Percentiles rank a stretch among this genome's conserved stretches.
These are phyloP conservation scores for Gadus macrocephalus DNA, from an alignment of 2,113 vertebrate species.

Conservation along the genomic window DNA sequence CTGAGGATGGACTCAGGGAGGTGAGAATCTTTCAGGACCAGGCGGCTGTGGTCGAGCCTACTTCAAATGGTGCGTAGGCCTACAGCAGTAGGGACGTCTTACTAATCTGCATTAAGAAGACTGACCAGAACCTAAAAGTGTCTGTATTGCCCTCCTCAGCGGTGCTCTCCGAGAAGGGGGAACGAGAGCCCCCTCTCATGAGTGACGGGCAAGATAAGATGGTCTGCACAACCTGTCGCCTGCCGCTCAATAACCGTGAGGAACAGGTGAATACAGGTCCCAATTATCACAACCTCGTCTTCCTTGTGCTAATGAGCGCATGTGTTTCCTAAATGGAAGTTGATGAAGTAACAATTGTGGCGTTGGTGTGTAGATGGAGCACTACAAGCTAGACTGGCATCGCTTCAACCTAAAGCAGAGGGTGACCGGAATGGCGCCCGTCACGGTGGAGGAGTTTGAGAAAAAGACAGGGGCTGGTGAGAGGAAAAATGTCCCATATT, in stretches of 20 bases:
- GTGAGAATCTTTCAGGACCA: slow-evolving; percentile 40
- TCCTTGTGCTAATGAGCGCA: background rate
- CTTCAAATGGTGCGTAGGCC: slow-evolving; percentile 27
- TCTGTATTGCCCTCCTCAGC: no score
- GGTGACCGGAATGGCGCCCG: slow-evolving; percentile 60
- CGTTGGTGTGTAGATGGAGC: slow-evolving; percentile 75
- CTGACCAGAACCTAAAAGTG: no score
- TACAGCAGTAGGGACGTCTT: no score
- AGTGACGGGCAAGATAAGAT: slow-evolving; percentile 72
- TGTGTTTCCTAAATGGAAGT: no score
- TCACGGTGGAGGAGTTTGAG: slow-evolving; percentile 85
- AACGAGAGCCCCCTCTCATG: background rate
- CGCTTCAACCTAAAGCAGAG: slow-evolving; percentile 91
- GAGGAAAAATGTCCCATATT: background rate
- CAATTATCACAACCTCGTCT: background rate
- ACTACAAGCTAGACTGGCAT: slow-evolving; percentile 96
- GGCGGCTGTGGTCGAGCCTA: background rate
- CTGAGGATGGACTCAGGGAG: slow-evolving; percentile 44
- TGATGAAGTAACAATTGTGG: no score
- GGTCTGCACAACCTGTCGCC: slow-evolving; percentile 81
- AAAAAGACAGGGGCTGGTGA: slow-evolving; percentile 76
- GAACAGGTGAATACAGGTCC: slow-evolving; percentile 79
- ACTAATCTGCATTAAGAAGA: no score
- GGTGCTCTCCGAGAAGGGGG: no score
- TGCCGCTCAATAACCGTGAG: slow-evolving; percentile 78